phyloP scores from a whole-genome alignment of 1,140 invertebrate genomes.

The Lerema accius region DNA sequence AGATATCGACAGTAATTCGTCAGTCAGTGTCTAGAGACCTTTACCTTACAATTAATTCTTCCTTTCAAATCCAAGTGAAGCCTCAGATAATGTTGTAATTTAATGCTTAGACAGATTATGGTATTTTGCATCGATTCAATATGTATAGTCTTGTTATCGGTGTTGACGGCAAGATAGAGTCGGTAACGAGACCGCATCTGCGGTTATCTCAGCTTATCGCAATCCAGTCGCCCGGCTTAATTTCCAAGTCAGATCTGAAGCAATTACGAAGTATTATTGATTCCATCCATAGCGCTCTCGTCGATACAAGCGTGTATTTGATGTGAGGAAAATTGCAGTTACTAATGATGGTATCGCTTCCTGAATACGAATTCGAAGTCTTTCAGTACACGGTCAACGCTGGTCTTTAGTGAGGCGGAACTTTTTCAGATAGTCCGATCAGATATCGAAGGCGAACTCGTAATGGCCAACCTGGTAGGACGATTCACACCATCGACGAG shows the following conservation, averaged over 20 bases:
- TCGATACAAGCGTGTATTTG: constrained; percentile 16
- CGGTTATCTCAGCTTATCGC: constrained; percentile 25
- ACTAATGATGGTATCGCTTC: constrained; percentile 20
- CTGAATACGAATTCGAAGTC: constrained; percentile 23
- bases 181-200: constrained; percentile 27
- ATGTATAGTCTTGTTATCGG: constrained; percentile 7
- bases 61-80: neutral
- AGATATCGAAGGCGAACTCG: constrained; percentile 7
- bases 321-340: constrained; percentile 30
- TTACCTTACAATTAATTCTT: too few species aligned
- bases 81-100: constrained; percentile 23
- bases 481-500: constrained; percentile 1
- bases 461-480: neutral
- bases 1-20: too few species aligned
- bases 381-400: neutral
- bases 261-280: constrained; percentile 27
- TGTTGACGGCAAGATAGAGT: constrained; percentile 21
- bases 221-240: constrained; percentile 24
- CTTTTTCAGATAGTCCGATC: constrained; percentile 19
- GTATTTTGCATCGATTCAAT: constrained; percentile 25
- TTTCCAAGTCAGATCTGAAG: constrained; percentile 29
- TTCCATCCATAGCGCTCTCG: constrained; percentile 18
- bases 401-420: constrained; percentile 11
- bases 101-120: constrained; percentile 22
- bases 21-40: too few species aligned